Conservation (phyloP, 1,140 invertebrate genomes). For the Dendrolimus punctatus region DNA sequence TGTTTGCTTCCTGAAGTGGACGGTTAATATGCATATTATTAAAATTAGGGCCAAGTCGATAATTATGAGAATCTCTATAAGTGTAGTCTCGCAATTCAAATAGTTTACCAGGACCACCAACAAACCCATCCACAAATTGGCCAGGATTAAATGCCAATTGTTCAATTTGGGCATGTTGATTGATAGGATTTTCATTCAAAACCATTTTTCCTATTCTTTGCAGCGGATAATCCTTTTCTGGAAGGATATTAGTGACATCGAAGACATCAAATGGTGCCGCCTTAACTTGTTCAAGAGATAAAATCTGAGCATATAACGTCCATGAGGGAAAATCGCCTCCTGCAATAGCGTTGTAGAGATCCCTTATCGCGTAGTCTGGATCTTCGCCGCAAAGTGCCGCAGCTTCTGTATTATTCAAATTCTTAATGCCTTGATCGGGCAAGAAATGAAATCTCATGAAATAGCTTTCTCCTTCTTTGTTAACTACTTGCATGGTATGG, state of each 20-base stretch:
- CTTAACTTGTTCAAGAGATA: slow-evolving; percentile 69
- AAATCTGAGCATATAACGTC: slow-evolving; percentile 74
- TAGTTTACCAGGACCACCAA: slow-evolving; percentile 90
- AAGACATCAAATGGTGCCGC: slow-evolving; percentile 76
- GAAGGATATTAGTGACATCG: slow-evolving; percentile 84
- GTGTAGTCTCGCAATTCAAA: slow-evolving; percentile 90
- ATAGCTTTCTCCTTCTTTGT: slow-evolving; percentile 71
- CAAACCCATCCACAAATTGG: slow-evolving; percentile 89
- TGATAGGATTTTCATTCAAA: slow-evolving; percentile 86
- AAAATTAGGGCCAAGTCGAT: slow-evolving; percentile 91
- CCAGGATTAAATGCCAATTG: slow-evolving; percentile 90
- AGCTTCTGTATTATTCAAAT: slow-evolving; percentile 74
- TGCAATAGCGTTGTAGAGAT: slow-evolving; percentile 84
- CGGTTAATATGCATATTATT: slow-evolving; percentile 92
- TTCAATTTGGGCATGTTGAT: slow-evolving; percentile 92
- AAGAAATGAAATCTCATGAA: slow-evolving; percentile 85
- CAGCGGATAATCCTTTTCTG: slow-evolving; percentile 86
- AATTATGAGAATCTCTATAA: slow-evolving; percentile 91
- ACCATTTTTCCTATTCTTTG: slow-evolving; percentile 88
- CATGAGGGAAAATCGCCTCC: slow-evolving; percentile 81
- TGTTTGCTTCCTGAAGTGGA: slow-evolving; percentile 77
- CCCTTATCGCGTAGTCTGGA: slow-evolving; percentile 83
- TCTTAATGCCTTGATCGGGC: slow-evolving; percentile 81
- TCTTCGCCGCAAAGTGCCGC: slow-evolving; percentile 74
- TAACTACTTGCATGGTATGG: slow-evolving; percentile 82